Conservation (phyloP, 2,888 invertebrate genomes). For the Celastrina argiolus region DNA sequence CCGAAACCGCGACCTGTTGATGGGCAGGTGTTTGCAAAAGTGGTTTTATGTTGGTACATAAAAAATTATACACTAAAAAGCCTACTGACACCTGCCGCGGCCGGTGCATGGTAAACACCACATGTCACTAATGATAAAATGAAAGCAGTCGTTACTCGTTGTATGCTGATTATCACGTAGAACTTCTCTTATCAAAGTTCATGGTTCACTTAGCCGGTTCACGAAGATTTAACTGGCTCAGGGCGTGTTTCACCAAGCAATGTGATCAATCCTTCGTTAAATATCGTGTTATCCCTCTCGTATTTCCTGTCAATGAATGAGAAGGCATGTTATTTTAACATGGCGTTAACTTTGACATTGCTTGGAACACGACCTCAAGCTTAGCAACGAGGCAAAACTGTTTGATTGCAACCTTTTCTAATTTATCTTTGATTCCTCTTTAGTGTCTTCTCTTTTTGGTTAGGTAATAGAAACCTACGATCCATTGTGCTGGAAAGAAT, state of each 20-base stretch:
- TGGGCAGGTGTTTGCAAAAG: constrained; percentile 7
- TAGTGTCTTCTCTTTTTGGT: too few species aligned
- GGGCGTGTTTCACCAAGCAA: neutral
- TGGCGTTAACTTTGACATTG: too few species aligned
- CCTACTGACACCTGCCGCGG: constrained; percentile 13
- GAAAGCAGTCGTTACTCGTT: neutral
- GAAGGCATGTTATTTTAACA: too few species aligned
- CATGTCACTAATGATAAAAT: neutral
- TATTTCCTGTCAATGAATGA: too few species aligned
- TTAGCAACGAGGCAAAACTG: too few species aligned
- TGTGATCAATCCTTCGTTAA: too few species aligned
- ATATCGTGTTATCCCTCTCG: too few species aligned
- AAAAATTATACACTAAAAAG: constrained; percentile 15
- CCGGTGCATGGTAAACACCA: constrained; percentile 13
- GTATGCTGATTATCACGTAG: neutral
- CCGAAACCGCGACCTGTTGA: constrained; percentile 13
- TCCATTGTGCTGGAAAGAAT: neutral
- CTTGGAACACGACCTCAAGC: neutral
- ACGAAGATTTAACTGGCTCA: too few species aligned
- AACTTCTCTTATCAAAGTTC: too few species aligned
- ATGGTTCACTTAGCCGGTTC: too few species aligned
- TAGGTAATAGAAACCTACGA: neutral
- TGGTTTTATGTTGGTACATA: constrained; percentile 2
- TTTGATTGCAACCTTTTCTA: too few species aligned
- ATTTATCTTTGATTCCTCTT: too few species aligned